phyloP scores from a whole-genome alignment of 2,888 invertebrate genomes.

The Eupithecia centaureata region DNA sequence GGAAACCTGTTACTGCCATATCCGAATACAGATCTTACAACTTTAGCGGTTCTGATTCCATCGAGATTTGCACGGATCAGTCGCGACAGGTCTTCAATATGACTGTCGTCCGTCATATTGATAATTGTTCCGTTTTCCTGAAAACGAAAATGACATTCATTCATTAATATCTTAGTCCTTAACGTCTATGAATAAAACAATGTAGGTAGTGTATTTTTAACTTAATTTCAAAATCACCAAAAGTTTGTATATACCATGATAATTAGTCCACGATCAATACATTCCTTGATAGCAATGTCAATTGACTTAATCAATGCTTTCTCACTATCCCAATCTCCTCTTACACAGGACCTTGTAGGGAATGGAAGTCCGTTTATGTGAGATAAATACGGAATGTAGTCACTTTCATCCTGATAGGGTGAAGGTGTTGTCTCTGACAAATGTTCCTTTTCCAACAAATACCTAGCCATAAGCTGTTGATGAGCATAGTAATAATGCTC shows the following conservation, averaged over 20 bases:
- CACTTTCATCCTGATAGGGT: constrained; percentile 46
- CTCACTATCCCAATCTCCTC: constrained; percentile 57
- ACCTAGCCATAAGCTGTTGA: constrained; percentile 69
- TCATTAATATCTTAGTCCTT: neutral
- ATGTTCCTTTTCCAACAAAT: constrained; percentile 67
- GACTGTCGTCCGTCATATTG: constrained; percentile 66
- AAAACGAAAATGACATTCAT: constrained; percentile 20
- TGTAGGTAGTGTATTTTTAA: neutral
- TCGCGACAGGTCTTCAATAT: constrained; percentile 66
- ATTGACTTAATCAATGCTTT: constrained; percentile 63
- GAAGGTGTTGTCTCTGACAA: constrained; percentile 46
- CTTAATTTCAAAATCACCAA: neutral
- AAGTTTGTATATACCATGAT: constrained; percentile 60
- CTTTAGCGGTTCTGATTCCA: constrained; percentile 62
- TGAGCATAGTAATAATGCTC: constrained; percentile 72
- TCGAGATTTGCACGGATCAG: constrained; percentile 72
- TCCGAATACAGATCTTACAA: constrained; percentile 66
- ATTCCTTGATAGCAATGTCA: constrained; percentile 72
- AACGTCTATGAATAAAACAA: no score
- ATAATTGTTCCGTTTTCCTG: constrained; percentile 69
- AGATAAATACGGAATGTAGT: constrained; percentile 65
- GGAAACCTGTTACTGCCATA: constrained; percentile 64
- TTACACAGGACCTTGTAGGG: constrained; percentile 59
- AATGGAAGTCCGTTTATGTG: constrained; percentile 75
- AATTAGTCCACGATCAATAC: constrained; percentile 67